Evolutionary conservation across 2,888 invertebrate genomes (phyloP).

Genomic region (Leptinotarsa tumamoca): DNA sequence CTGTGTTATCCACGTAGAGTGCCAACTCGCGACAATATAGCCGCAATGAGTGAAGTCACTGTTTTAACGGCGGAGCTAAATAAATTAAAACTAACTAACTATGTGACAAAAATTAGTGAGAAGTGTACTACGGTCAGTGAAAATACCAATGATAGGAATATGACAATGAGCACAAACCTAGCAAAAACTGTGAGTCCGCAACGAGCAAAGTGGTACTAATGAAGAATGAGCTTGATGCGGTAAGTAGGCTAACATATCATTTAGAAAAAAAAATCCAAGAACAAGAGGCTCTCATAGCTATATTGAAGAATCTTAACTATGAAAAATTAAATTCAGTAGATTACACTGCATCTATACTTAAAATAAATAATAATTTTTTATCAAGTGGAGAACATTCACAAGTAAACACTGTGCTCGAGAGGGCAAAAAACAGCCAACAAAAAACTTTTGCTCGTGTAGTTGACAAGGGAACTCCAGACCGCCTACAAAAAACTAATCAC

Average conservation of each 20-base stretch:
- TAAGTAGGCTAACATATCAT: neutral
- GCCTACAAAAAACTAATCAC: neutral
- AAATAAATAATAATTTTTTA: neutral
- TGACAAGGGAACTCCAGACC: neutral
- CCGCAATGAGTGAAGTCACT: too few species aligned
- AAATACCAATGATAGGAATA: neutral
- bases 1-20: too few species aligned
- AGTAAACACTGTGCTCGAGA: neutral
- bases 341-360: neutral
- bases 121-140: neutral
- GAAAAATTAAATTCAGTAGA: neutral
- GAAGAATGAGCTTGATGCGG: neutral
- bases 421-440: neutral
- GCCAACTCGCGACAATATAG: too few species aligned
- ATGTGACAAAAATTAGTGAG: neutral
- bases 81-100: neutral
- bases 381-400: neutral
- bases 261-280: neutral
- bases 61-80: neutral
- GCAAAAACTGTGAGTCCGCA: neutral
- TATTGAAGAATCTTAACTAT: neutral
- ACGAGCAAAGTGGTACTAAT: neutral
- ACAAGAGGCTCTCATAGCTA: neutral
- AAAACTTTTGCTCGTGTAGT: neutral
- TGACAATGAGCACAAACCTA: neutral